Base-by-base conservation (phyloP, 2,888 invertebrate species). In the Anagyrus pseudococci region DNA sequence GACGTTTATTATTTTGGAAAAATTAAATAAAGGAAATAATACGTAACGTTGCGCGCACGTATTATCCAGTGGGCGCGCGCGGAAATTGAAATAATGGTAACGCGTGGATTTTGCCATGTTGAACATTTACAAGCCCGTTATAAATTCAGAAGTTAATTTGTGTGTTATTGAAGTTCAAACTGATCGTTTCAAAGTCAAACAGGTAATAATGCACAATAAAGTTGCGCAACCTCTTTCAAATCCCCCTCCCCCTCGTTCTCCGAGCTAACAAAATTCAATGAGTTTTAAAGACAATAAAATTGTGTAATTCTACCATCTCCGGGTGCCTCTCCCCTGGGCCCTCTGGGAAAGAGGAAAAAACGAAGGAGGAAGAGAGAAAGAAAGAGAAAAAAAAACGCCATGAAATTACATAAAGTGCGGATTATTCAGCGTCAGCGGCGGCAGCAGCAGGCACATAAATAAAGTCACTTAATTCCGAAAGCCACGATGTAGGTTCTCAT, bases 271-370 rank as follows among this genome's bases (percentile, higher is more conserved):
- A 59, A 44, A 53, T 23, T 57, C 40, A 26, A 54, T 40, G 13
- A 26, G 7, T 49, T 41, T 17, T 43, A 20, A 44, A 49, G 26
- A 55, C 55, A 55, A 55, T 56, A 44, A 55, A 60, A 43, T 43
- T 49, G 33, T 54, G 55, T 37, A 49, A 61, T 41, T 57, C 20
- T 20, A 41, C 25, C 40, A 33, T 53, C 47, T n/a, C n/a, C n/a
- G n/a, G n/a, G n/a, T n/a, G n/a, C n/a, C n/a, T n/a, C n/a, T n/a
- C n/a, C n/a, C n/a, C n/a, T n/a, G n/a, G n/a, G n/a, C n/a, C n/a
- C n/a, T n/a, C n/a, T n/a, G n/a, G n/a, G n/a, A n/a, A n/a, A n/a
- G n/a, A n/a, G n/a, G n/a, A n/a, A n/a, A n/a, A n/a, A n/a, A n/a
- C n/a, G n/a, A n/a, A n/a, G n/a, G n/a, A n/a, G n/a, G n/a, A n/a